Evolutionary conservation across 2,797 vertebrate genomes (phyloP), one percentile per base, ranked within the genome.

Genomic region (Pampus argenteus): DNA sequence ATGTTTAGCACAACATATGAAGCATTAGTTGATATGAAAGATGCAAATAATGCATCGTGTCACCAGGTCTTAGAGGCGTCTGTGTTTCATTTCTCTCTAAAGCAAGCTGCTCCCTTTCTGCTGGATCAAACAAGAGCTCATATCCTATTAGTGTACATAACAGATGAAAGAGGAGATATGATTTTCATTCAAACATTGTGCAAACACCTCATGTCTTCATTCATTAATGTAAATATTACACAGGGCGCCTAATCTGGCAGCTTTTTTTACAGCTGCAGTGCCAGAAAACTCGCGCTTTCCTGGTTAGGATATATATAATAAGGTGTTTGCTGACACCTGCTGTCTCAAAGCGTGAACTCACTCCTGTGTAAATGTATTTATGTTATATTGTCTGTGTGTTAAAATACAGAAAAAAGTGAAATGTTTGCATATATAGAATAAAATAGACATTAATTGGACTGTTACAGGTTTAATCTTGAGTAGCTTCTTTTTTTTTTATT

Each of bases 271-370:
- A 34, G 45, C 58, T 75, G 73, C 42, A 77, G 36, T 22, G 49
- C 49, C 34, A 36, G 18, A 59, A 76, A 65, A 26, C 2, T 26
- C 23, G 49, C 25, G 34, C 15, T n/a, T 45, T 51, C 36, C 18
- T 8, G 8, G 29, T 3, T 4, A 3, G 22, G 28, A 36, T 34
- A 9, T 15, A 9, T 15, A 67, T 22, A 11, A 40, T 38, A 72
- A 79, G 45, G 84, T 3, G 47, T 93, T 85, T 92, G 90, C 86
- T 92, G 92, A 79, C 91, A 83, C 79, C 92, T 93, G 77, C 85
- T 91, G 92, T 76, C 62, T 57, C 1, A 79, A 86, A 72, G 23
- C 34, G 62, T 22, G 47, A 87, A 82, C 29, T 72, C 9, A 10
- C 23, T 31, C 10, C 20, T 26, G 23, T 13, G 5, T 18, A 34